A percentile compares a stretch with the other conserved stretches of the same genome.
Evolutionary conservation across 2,888 invertebrate species (phyloP).

Genomic region (Leucoma salicis): DNA sequence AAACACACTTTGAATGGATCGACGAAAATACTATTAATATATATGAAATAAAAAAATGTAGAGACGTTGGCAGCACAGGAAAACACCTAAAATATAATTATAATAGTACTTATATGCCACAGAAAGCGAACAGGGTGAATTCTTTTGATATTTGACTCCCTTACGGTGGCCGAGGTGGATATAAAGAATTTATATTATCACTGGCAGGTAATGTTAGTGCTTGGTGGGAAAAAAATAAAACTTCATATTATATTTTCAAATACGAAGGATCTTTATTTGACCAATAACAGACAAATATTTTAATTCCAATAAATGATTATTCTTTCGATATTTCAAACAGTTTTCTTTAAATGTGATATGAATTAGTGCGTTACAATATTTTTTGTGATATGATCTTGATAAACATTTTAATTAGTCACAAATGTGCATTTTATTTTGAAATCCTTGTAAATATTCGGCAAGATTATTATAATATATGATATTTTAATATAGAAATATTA

Average conservation of each 20-base stretch:
- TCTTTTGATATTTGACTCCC: too few species aligned
- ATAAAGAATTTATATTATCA: too few species aligned
- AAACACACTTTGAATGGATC: too few species aligned
- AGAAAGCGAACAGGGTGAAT: too few species aligned
- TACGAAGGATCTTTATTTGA: constrained; percentile 80
- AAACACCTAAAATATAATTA: too few species aligned
- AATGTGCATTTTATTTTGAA: constrained; percentile 57
- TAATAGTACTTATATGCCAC: too few species aligned
- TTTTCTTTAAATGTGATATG: constrained; percentile 48
- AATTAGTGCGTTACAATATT: constrained; percentile 65
- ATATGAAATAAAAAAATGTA: too few species aligned
- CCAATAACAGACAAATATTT: constrained; percentile 68
- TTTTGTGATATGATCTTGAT: constrained; percentile 66
- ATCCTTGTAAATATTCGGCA: constrained; percentile 57
- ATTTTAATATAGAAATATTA: constrained; percentile 59
- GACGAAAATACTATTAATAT: too few species aligned
- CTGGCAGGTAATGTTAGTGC: too few species aligned
- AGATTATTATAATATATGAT: constrained; percentile 46
- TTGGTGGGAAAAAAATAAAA: constrained; percentile 19
- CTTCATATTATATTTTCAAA: constrained; percentile 40
- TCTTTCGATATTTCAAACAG: constrained; percentile 47
- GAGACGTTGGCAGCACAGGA: too few species aligned
- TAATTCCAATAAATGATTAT: constrained; percentile 50
- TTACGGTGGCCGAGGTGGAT: too few species aligned
- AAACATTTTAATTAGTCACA: constrained; percentile 43